Percentiles rank a stretch among this genome's conserved stretches.
These are phyloP conservation scores for Platygyra sinensis DNA, from an alignment of 64 coral and sea anemone species.

Conservation along the genomic window DNA sequence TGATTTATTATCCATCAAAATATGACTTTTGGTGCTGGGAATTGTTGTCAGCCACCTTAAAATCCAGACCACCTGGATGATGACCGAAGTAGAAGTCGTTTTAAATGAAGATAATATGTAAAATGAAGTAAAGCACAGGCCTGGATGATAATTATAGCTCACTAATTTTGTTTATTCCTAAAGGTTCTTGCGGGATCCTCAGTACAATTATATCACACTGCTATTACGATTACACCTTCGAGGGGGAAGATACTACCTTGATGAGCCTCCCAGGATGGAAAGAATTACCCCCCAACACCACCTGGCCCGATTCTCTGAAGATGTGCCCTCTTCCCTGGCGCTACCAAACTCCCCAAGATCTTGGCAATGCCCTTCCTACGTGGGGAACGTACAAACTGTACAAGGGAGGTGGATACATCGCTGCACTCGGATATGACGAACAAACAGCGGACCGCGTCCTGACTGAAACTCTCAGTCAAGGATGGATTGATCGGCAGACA, in stretches of 20 bases:
- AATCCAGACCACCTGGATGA: not conserved
- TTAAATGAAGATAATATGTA: not conserved
- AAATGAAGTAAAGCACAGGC: not conserved
- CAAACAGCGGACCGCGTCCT: slow-evolving; percentile 25
- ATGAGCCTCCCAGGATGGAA: not conserved
- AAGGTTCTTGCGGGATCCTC: not conserved
- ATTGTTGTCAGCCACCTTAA: too few relatives aligned
- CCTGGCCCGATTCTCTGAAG: not conserved
- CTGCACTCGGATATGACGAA: slow-evolving; percentile 56
- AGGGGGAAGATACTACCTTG: not conserved
- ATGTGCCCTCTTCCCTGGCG: slow-evolving; percentile 1
- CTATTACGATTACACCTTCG: not conserved
- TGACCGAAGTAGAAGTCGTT: not conserved
- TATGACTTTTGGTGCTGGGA: too few relatives aligned
- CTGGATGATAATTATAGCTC: too few relatives aligned
- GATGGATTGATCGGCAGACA: slow-evolving; percentile 59
- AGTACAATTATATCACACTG: not conserved
- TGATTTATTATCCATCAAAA: too few relatives aligned
- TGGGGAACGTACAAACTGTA: slow-evolving; percentile 4
- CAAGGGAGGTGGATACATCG: slow-evolving; percentile 50
- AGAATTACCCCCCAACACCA: not conserved
- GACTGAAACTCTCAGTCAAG: slow-evolving; percentile 5
- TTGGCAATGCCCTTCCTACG: not conserved
- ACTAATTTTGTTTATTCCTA: not conserved
- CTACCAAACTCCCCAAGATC: slow-evolving; percentile 28